Percentiles rank a stretch among this genome's conserved stretches.
Conservation (phyloP, 2,888 invertebrate genomes). For the Platycnemis pennipes region DNA sequence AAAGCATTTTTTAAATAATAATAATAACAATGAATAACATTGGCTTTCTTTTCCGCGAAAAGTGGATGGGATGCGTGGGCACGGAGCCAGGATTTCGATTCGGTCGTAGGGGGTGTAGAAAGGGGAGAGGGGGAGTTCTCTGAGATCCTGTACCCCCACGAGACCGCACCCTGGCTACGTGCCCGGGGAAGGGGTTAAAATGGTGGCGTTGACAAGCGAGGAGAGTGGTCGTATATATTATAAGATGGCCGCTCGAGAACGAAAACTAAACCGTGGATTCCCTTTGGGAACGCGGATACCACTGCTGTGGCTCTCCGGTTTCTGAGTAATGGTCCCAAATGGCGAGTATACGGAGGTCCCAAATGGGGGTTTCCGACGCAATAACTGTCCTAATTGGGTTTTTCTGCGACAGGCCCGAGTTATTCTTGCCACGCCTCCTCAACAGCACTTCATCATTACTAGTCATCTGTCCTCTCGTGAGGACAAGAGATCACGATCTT, state of each 20-base stretch:
- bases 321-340: neutral
- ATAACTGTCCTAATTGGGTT: neutral
- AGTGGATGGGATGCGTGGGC: neutral
- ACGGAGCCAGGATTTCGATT: neutral
- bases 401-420: neutral
- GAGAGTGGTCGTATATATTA: neutral
- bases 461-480: no score
- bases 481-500: no score
- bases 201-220: constrained; percentile 2
- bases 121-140: neutral
- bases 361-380: neutral
- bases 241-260: neutral
- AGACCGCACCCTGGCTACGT: neutral
- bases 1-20: neutral
- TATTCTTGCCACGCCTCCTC: neutral
- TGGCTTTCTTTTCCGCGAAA: neutral
- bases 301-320: neutral
- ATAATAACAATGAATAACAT: no score
- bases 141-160: neutral
- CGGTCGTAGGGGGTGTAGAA: no score
- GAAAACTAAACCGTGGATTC: neutral
- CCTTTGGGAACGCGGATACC: neutral
- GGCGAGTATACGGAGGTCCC: neutral
- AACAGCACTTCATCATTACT: neutral
- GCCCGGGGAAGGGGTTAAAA: neutral